A percentile compares a stretch with the other conserved stretches of the same genome.
phyloP scores from a whole-genome alignment of 2,113 vertebrate genomes.

The Ellobius talpinus region DNA sequence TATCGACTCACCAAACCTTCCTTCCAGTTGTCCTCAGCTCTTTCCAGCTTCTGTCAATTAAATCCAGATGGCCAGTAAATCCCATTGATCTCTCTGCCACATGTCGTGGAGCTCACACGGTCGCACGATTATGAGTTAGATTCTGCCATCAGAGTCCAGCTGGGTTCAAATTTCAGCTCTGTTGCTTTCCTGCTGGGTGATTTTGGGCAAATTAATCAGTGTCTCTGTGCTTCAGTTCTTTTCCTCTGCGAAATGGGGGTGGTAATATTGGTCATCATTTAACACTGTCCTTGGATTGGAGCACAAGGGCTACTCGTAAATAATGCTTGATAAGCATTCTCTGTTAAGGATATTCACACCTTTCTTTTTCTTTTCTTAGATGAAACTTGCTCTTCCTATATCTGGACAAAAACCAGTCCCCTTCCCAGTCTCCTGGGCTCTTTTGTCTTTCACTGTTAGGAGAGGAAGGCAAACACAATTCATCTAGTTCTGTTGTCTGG shows the following conservation, averaged over 20 bases:
- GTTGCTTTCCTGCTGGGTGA: not conserved
- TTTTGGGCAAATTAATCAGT: constrained; percentile 37
- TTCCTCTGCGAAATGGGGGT: not conserved
- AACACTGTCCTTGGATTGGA: constrained; percentile 17
- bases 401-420: not conserved
- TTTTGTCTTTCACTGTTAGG: not conserved
- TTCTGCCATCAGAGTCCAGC: constrained; percentile 2
- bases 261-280: not conserved
- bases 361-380: not conserved
- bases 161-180: constrained; percentile 48
- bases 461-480: not conserved
- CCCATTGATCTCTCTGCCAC: not conserved
- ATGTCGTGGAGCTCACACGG: not conserved
- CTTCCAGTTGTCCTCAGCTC: not conserved
- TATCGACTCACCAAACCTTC: not conserved
- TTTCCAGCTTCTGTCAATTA: not conserved
- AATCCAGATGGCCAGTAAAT: not conserved
- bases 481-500: not conserved
- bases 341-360: not conserved
- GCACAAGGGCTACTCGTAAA: not conserved
- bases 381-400: not conserved
- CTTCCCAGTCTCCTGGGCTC: not conserved
- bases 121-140: not conserved
- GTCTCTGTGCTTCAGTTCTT: not conserved
- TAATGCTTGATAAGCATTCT: not conserved